These are phyloP conservation scores for Aplocera efformata DNA, from an alignment of 2,888 invertebrate species.

Conservation along the genomic window DNA sequence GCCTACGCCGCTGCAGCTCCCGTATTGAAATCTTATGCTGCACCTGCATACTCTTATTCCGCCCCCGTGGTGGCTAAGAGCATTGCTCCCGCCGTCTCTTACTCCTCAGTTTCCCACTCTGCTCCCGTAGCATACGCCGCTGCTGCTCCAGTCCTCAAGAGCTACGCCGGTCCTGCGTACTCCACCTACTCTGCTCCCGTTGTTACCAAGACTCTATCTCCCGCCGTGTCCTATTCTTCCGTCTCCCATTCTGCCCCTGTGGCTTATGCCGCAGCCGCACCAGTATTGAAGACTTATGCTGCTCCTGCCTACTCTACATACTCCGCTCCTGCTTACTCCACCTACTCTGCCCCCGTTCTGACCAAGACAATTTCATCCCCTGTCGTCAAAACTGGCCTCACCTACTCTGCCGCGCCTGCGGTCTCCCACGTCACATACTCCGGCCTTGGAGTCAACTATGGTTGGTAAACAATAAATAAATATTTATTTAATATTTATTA, in stretches of 20 bases:
- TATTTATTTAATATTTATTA: constrained; percentile 28
- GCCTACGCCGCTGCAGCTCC: constrained; percentile 46
- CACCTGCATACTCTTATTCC: constrained; percentile 34
- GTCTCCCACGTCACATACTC: constrained; percentile 84
- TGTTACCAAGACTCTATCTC: constrained; percentile 48
- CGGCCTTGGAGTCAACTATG: constrained; percentile 76
- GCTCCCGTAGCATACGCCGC: constrained; percentile 41
- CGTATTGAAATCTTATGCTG: constrained; percentile 45
- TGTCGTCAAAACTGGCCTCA: constrained; percentile 55
- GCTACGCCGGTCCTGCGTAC: constrained; percentile 46
- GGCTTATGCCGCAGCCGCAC: constrained; percentile 40
- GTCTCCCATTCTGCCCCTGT: constrained; percentile 55
- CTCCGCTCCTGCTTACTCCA: constrained; percentile 34
- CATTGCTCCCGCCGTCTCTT: constrained; percentile 58
- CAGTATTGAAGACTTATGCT: constrained; percentile 46
- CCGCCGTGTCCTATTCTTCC: constrained; percentile 49
- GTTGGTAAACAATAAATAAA: constrained; percentile 49
- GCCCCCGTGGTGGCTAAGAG: constrained; percentile 39
- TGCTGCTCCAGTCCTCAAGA: constrained; percentile 46
- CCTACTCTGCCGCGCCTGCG: constrained; percentile 80
- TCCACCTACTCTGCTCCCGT: constrained; percentile 56
- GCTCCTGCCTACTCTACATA: constrained; percentile 48
- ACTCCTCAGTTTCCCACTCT: constrained; percentile 54
- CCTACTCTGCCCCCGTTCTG: constrained; percentile 65
- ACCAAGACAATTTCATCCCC: constrained; percentile 39